These are phyloP conservation scores for Drosophila multiciliata DNA, from an alignment of 2,888 invertebrate species.

Conservation along the genomic window DNA sequence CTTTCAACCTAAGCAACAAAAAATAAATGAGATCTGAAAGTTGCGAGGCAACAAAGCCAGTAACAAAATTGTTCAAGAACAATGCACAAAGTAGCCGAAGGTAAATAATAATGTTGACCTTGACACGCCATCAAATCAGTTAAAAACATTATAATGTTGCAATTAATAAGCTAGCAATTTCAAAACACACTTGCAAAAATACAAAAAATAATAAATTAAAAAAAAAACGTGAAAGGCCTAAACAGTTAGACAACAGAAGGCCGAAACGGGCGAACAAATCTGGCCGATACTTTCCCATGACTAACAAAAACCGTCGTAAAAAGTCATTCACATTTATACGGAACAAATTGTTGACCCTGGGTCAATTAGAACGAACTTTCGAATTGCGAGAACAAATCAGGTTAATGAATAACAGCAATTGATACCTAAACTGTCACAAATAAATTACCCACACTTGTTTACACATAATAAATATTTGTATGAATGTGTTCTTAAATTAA, in stretches of 20 bases:
- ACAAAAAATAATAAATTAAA: background rate
- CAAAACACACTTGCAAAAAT: constrained; percentile 32
- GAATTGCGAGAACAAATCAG: constrained; percentile 62
- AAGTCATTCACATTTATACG: constrained; percentile 30
- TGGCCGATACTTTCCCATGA: constrained; percentile 56
- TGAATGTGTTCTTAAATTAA: constrained; percentile 34
- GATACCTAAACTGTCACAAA: background rate
- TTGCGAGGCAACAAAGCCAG: constrained; percentile 27
- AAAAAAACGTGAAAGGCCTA: constrained; percentile 40
- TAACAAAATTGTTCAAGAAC: constrained; percentile 52
- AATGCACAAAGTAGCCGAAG: constrained; percentile 36
- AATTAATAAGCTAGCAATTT: constrained; percentile 45
- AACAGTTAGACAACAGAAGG: constrained; percentile 39
- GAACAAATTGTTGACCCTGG: constrained; percentile 33
- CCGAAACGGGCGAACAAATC: constrained; percentile 18
- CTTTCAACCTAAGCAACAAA: background rate
- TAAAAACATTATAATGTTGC: constrained; percentile 52
- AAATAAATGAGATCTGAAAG: constrained; percentile 4
- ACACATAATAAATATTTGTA: constrained; percentile 17
- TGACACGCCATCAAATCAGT: constrained; percentile 62
- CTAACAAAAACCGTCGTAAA: constrained; percentile 18
- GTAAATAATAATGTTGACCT: constrained; percentile 43
- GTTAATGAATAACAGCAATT: constrained; percentile 35
- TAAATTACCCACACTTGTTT: background rate
- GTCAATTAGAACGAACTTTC: constrained; percentile 74